These are phyloP conservation scores for Gortyna flavago DNA, from an alignment of 2,888 invertebrate species.

Conservation along the genomic window DNA sequence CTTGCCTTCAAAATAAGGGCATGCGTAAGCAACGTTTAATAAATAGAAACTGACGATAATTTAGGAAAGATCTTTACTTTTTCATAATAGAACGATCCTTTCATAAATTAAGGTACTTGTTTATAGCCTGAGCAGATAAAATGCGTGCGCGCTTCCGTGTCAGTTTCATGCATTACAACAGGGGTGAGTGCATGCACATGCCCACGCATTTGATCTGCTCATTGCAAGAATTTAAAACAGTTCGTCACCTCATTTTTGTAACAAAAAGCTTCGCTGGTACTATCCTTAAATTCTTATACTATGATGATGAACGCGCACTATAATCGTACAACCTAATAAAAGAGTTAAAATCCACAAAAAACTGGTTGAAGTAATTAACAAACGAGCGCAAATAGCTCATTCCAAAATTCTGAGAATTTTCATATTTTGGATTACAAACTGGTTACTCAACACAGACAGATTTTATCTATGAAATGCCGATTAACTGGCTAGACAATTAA, in stretches of 20 bases:
- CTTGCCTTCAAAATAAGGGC: slow-evolving; percentile 45
- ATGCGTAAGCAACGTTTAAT: slow-evolving; percentile 23
- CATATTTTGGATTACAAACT: not conserved
- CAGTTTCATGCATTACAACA: not conserved
- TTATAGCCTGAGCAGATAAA: not conserved
- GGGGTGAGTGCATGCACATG: not conserved
- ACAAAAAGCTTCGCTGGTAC: not conserved
- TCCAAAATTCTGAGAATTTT: not conserved
- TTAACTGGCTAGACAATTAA: not conserved
- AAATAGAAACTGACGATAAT: slow-evolving; percentile 30
- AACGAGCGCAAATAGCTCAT: not conserved
- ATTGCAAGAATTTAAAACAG: not conserved
- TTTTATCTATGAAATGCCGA: not conserved
- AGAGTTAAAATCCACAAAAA: not conserved
- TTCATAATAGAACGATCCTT: not conserved
- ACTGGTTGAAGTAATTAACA: not conserved
- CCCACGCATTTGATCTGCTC: not conserved
- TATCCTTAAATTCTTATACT: not conserved
- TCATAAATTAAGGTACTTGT: not conserved
- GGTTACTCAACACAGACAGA: not conserved
- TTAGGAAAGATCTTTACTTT: slow-evolving; percentile 9
- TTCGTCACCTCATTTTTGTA: not conserved
- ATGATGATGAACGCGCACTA: not conserved
- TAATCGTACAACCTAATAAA: not conserved
- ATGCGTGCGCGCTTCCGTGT: not conserved